Conservation (phyloP, 64 coral and sea anemone genomes). For the Stylophora pistillata region DNA sequence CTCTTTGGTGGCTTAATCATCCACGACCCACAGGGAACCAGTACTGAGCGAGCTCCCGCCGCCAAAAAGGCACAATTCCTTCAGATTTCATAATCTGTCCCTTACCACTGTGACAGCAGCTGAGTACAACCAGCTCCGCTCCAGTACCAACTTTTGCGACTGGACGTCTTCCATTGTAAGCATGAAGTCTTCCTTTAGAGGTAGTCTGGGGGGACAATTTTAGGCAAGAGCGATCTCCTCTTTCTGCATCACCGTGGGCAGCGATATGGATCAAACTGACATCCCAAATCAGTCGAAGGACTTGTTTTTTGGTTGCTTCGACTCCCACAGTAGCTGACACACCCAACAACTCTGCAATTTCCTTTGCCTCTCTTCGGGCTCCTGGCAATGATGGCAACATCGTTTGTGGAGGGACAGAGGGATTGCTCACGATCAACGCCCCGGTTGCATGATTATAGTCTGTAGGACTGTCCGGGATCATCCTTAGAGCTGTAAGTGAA, state of each 20-base stretch:
- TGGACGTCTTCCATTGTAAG: not conserved
- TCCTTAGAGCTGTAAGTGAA: conserved; percentile 25
- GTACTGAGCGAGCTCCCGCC: not conserved
- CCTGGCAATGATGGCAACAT: not conserved
- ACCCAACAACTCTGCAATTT: not conserved
- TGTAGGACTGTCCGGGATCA: not conserved
- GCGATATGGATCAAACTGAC: conserved; percentile 32
- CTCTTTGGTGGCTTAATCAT: not conserved
- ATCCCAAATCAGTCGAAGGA: not conserved
- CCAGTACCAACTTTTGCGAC: not conserved
- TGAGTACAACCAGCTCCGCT: conserved; percentile 11
- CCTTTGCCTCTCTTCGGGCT: conserved; percentile 1
- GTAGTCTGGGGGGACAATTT: not conserved
- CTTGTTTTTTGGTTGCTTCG: conserved; percentile 6
- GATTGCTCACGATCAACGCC: conserved; percentile 23
- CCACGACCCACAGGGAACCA: not conserved
- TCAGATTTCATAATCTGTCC: not conserved
- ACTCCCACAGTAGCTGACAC: not conserved
- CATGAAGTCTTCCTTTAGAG: conserved; percentile 2
- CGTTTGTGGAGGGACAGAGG: not conserved
- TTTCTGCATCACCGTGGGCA: conserved; percentile 1
- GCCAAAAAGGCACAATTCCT: conserved; percentile 15
- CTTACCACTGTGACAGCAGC: not conserved
- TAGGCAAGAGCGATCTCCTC: conserved; percentile 24
- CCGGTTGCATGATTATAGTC: not conserved